Base-by-base conservation (phyloP, 2,888 invertebrate species). In the Homarus gammarus region DNA sequence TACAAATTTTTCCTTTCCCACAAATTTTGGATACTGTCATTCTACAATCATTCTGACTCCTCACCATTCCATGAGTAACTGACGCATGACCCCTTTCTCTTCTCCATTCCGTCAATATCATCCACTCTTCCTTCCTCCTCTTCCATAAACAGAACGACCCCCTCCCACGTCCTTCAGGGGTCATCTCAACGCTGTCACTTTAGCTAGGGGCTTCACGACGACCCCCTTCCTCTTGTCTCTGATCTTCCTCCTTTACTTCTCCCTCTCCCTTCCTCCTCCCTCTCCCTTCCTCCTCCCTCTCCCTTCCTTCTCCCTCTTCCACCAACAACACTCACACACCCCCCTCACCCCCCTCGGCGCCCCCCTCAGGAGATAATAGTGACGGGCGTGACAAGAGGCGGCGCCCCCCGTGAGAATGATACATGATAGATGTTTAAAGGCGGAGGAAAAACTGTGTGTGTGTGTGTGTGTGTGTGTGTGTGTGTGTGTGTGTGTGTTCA, bases 51-150 rank as follows among this genome's bases (percentile, higher is more conserved):
- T n/a, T n/a, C n/a, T n/a, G n/a, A n/a, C n/a, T n/a, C n/a, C n/a
- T n/a, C n/a, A n/a, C n/a, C n/a, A n/a, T n/a, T n/a, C n/a, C n/a
- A n/a, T n/a, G n/a, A n/a, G n/a, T n/a, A n/a, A n/a, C n/a, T n/a
- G n/a, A n/a, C n/a, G n/a, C n/a, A n/a, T n/a, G n/a, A n/a, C n/a
- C n/a, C n/a, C n/a, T n/a, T n/a, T n/a, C n/a, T n/a, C n/a, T n/a
- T n/a, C n/a, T n/a, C n/a, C n/a, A n/a, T n/a, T n/a, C n/a, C n/a
- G n/a, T n/a, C n/a, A n/a, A n/a, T n/a, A n/a, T n/a, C n/a, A n/a
- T n/a, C n/a, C n/a, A n/a, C n/a, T n/a, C n/a, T n/a, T n/a, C n/a
- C 64, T 84, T 72, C 70, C 84, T 68, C 36, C 70, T 72, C 31
- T 49, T 68, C 68, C 64, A 68, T 70, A 31, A n/a, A 27, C 27